These are phyloP conservation scores for Alosa sapidissima DNA, from an alignment of 2,797 vertebrate genomes.

Conservation along the genomic window DNA sequence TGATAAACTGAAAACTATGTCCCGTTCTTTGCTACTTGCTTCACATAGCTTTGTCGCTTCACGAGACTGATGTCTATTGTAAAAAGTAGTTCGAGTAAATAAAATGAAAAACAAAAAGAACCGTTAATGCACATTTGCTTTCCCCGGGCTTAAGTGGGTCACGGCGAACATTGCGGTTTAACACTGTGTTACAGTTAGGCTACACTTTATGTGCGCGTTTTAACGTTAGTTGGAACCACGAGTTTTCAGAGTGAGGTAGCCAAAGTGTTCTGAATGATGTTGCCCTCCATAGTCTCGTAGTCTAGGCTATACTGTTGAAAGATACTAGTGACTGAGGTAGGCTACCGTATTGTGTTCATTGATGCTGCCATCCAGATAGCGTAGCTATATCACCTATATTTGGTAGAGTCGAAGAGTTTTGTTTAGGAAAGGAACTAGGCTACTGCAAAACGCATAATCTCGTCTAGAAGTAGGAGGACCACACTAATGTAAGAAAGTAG, in stretches of 20 bases:
- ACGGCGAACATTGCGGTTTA: background rate
- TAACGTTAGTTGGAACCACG: background rate
- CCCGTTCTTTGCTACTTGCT: background rate
- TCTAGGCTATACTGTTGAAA: background rate
- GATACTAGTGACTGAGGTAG: background rate
- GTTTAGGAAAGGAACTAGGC: background rate
- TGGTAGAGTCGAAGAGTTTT: background rate
- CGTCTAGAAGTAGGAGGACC: too few species aligned
- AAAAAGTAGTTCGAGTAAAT: background rate
- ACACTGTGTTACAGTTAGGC: background rate
- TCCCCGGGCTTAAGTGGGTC: background rate
- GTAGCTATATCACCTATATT: too few species aligned
- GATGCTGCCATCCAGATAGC: background rate
- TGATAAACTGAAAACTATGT: constrained; percentile 32
- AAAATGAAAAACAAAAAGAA: background rate
- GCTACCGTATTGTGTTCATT: background rate
- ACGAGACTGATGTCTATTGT: background rate
- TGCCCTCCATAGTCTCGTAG: background rate
- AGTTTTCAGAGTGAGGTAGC: background rate
- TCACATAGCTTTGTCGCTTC: background rate
- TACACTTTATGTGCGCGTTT: too few species aligned
- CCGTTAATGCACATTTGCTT: background rate
- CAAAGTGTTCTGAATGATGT: background rate
- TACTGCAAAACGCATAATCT: background rate
- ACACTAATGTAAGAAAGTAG: too few species aligned